Evolutionary conservation across 2,113 vertebrate genomes (phyloP).

Genomic region (Chloroceryle aenea): DNA sequence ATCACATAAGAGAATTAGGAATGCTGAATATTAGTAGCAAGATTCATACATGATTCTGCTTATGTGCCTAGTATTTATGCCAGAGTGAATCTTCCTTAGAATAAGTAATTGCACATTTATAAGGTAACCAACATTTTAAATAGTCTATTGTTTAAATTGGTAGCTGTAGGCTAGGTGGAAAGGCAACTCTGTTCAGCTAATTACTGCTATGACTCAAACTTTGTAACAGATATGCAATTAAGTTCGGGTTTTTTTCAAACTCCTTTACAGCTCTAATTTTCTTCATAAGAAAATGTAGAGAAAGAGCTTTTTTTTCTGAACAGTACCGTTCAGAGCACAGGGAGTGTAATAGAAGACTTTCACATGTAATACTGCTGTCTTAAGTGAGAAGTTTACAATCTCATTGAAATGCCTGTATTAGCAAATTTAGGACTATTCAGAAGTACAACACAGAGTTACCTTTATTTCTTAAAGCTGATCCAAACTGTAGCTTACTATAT

Average conservation of each 20-base stretch:
- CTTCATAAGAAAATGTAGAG: background rate
- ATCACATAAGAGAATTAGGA: background rate
- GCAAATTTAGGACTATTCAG: background rate
- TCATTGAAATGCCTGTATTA: background rate
- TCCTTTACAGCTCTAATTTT: constrained; percentile 1
- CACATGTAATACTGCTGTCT: background rate
- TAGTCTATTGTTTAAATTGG: constrained; percentile 66
- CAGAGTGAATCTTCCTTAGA: background rate
- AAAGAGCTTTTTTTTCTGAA: background rate
- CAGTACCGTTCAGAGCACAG: background rate
- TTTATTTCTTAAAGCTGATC: background rate
- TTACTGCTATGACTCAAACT: constrained; percentile 64
- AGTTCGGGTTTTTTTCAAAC: constrained; percentile 56
- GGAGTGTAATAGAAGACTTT: background rate
- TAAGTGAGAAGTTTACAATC: background rate
- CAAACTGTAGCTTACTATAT: background rate
- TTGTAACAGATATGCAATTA: constrained; percentile 63
- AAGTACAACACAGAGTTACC: background rate
- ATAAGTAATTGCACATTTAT: constrained; percentile 60
- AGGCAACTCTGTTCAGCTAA: constrained; percentile 48
- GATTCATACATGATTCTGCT: background rate
- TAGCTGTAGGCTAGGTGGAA: constrained; percentile 40
- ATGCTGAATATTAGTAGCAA: background rate
- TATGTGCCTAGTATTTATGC: constrained; percentile 46
- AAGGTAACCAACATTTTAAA: constrained; percentile 59